phyloP scores from a whole-genome alignment of 64 coral and sea anemone genomes.

The Cladopsammia gracilis region DNA sequence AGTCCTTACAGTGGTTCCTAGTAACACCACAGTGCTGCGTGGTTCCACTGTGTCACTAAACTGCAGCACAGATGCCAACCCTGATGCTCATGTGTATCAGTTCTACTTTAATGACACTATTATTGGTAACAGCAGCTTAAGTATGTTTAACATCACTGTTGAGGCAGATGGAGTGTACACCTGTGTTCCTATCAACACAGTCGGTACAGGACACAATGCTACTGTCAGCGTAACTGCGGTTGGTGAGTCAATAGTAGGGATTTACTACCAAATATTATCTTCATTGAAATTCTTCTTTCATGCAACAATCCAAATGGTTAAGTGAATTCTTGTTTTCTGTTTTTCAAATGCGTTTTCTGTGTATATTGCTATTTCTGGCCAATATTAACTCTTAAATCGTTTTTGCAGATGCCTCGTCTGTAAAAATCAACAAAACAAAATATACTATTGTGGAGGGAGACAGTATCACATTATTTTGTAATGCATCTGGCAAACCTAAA shows the following conservation, averaged over 20 bases:
- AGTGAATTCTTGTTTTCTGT: background rate
- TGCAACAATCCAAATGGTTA: background rate
- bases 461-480: background rate
- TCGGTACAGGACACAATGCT: background rate
- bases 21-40: no score
- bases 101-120: no score
- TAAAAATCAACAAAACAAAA: background rate
- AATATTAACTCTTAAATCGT: no score
- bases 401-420: background rate
- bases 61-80: no score
- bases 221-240: background rate
- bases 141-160: no score
- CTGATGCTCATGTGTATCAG: no score
- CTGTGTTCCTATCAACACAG: conserved; percentile 5
- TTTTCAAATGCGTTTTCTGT: background rate
- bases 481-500: background rate
- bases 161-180: conserved; percentile 12
- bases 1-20: no score
- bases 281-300: background rate
- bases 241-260: background rate
- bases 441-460: background rate
- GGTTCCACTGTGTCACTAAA: no score
- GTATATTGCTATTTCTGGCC: background rate
- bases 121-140: no score
- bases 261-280: background rate